Conservation (phyloP, 1,140 invertebrate species). For the Tetramorium alpestre region DNA sequence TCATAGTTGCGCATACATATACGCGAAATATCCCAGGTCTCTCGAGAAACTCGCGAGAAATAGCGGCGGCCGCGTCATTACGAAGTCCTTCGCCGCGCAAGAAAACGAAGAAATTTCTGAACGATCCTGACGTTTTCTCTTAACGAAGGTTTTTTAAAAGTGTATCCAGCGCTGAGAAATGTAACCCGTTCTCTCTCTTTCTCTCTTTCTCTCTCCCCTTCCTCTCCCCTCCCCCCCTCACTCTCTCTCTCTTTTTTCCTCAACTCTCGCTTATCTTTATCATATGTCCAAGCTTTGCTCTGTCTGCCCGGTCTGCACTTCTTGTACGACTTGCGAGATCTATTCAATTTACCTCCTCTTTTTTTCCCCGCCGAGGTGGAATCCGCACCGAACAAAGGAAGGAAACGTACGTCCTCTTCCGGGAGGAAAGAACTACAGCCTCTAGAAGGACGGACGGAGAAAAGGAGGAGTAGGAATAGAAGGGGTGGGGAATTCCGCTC, state of each 20-base stretch:
- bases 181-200: neutral
- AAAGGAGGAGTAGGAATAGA: neutral
- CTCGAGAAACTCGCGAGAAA: conserved; percentile 34
- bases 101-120: conserved; percentile 27
- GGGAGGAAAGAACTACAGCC: conserved; percentile 48
- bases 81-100: neutral
- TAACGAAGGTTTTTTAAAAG: conserved; percentile 49
- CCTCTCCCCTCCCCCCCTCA: neutral
- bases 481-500: conserved; percentile 48
- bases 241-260: neutral
- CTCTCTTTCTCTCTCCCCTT: neutral
- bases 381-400: conserved; percentile 72
- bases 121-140: conserved; percentile 12
- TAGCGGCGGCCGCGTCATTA: conserved; percentile 21
- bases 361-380: conserved; percentile 67
- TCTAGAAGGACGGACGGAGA: neutral
- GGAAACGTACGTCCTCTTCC: conserved; percentile 67
- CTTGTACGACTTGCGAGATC: conserved; percentile 69
- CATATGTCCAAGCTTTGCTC: conserved; percentile 44
- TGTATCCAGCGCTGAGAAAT: conserved; percentile 43
- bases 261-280: conserved; percentile 28
- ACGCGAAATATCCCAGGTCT: neutral
- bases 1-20: conserved; percentile 1
- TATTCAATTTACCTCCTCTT: conserved; percentile 78
- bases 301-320: conserved; percentile 27